phyloP scores from a whole-genome alignment of 2,797 vertebrate species.

The Catharus ustulatus region DNA sequence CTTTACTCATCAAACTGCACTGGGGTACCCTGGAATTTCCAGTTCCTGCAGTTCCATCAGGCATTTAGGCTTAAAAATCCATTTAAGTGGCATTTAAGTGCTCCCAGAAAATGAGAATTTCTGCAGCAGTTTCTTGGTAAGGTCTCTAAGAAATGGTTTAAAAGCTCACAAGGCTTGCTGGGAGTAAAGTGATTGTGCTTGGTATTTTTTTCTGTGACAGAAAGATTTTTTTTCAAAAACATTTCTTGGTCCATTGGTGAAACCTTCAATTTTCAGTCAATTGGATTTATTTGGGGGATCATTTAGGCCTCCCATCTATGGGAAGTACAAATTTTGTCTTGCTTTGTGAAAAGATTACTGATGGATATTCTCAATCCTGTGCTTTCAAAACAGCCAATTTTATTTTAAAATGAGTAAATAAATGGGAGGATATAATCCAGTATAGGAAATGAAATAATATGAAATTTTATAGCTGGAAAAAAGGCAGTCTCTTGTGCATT shows the following conservation, averaged over 20 bases:
- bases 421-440: slow-evolving; percentile 43
- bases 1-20: neutral
- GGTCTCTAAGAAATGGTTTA: neutral
- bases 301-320: neutral
- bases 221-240: neutral
- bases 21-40: neutral
- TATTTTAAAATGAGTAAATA: slow-evolving; percentile 47
- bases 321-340: neutral
- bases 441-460: slow-evolving; percentile 44
- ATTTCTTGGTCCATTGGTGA: neutral
- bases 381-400: slow-evolving; percentile 7
- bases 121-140: neutral
- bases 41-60: neutral
- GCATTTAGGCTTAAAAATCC: neutral
- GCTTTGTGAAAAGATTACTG: neutral
- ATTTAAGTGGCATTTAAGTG: neutral
- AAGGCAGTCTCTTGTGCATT: slow-evolving; percentile 32
- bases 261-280: neutral
- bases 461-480: slow-evolving; percentile 41
- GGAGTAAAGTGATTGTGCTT: neutral
- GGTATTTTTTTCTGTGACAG: neutral
- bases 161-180: neutral
- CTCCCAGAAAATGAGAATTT: neutral
- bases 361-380: neutral
- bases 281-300: slow-evolving; percentile 1